A percentile compares a stretch with the other conserved stretches of the same genome.
Evolutionary conservation across 2,797 vertebrate genomes (phyloP).

Genomic region (Molossus alvarezi): DNA sequence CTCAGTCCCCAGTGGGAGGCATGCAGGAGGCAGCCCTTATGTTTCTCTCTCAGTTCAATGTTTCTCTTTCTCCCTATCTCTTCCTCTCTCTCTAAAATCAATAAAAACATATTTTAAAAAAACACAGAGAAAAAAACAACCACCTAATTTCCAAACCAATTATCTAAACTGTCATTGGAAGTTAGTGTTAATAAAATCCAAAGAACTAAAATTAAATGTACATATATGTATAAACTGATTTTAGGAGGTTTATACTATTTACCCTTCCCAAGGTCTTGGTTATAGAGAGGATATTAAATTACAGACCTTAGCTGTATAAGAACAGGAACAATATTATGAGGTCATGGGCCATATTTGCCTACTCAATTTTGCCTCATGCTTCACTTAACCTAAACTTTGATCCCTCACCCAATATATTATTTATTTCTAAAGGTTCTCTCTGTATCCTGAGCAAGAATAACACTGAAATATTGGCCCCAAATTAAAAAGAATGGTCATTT

Average conservation of each 20-base stretch:
- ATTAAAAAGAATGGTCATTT: slow-evolving; percentile 69
- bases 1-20: too few relatives aligned
- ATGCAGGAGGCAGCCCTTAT: too few relatives aligned
- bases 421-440: slow-evolving; percentile 60
- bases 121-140: too few relatives aligned
- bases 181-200: background rate
- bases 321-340: slow-evolving; percentile 64
- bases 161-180: background rate
- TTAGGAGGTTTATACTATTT: background rate
- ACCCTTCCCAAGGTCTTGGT: background rate
- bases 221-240: background rate
- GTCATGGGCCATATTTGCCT: slow-evolving; percentile 61
- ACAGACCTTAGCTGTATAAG: background rate
- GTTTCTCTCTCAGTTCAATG: too few relatives aligned
- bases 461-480: slow-evolving; percentile 44
- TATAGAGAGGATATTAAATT: slow-evolving; percentile 45
- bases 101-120: too few relatives aligned
- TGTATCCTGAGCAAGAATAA: slow-evolving; percentile 29
- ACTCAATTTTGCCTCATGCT: slow-evolving; percentile 59
- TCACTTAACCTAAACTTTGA: slow-evolving; percentile 59
- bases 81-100: too few relatives aligned
- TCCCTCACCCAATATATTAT: slow-evolving; percentile 16
- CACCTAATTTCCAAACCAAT: background rate
- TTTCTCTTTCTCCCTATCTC: too few relatives aligned
- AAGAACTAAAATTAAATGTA: background rate